phyloP scores from a whole-genome alignment of 92 coral and sea anemone genomes.

The Plumapathes pennacea region DNA sequence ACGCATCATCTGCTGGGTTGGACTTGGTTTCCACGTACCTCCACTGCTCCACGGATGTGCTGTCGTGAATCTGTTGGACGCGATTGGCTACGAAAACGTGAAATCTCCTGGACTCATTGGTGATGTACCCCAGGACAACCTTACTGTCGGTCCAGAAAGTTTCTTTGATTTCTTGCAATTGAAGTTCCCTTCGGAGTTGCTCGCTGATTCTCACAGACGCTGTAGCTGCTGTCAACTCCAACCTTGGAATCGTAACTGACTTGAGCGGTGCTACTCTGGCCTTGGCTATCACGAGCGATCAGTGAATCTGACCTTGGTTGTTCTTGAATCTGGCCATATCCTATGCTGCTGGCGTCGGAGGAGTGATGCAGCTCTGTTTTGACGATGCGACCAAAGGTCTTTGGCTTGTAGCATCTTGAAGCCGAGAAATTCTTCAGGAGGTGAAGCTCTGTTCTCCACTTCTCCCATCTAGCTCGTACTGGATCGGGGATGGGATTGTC shows the following conservation, averaged over 20 bases:
- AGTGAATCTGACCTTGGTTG: conserved; percentile 17
- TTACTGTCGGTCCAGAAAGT: conserved; percentile 34
- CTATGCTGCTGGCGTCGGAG: conserved; percentile 19
- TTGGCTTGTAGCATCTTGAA: conserved; percentile 7
- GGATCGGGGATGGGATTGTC: conserved; percentile 7
- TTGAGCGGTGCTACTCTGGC: conserved; percentile 50
- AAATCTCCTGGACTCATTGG: conserved; percentile 21
- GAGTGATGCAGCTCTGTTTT: conserved; percentile 14
- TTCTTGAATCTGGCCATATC: no score
- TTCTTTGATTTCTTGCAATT: conserved; percentile 6
- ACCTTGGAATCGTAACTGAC: conserved; percentile 40
- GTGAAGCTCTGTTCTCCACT: conserved; percentile 7
- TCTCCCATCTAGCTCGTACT: conserved; percentile 1
- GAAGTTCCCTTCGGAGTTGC: conserved; percentile 27
- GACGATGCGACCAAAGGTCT: conserved; percentile 6
- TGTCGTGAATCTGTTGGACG: conserved; percentile 45
- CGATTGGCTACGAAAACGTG: conserved; percentile 47
- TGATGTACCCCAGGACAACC: conserved; percentile 40
- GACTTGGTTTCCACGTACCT: conserved; percentile 28
- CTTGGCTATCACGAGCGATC: conserved; percentile 43
- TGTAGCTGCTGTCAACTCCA: conserved; percentile 44
- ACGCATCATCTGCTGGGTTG: conserved; percentile 48
- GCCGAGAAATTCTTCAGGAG: background rate
- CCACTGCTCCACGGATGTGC: conserved; percentile 34
- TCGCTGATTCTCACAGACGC: conserved; percentile 25